phyloP scores from a whole-genome alignment of 2,797 vertebrate genomes.

The Channa striata region DNA sequence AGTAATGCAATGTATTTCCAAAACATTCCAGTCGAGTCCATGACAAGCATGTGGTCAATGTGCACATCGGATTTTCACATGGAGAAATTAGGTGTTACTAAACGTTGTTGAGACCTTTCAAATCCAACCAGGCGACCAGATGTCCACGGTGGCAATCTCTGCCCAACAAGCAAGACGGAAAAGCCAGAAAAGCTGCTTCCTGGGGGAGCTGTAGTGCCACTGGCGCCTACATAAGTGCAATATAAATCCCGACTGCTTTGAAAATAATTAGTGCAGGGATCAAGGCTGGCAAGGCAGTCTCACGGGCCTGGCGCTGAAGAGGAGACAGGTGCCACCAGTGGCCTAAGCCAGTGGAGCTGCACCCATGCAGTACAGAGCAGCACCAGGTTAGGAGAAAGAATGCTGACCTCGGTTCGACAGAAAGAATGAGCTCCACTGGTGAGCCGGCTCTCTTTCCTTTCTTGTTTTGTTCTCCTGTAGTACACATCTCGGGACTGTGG shows the following conservation, averaged over 20 bases:
- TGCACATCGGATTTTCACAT: slow-evolving; percentile 1
- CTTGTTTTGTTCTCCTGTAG: slow-evolving; percentile 21
- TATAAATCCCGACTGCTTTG: slow-evolving; percentile 84
- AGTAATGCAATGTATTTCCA: not conserved
- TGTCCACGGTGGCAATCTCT: slow-evolving; percentile 65
- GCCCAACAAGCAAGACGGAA: slow-evolving; percentile 58
- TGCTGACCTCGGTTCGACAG: slow-evolving; percentile 64
- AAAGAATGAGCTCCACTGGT: slow-evolving; percentile 58
- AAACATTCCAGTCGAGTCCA: no score
- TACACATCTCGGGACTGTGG: slow-evolving; percentile 43
- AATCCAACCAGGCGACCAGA: slow-evolving; percentile 53
- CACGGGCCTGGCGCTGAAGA: slow-evolving; percentile 80
- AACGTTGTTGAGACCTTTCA: slow-evolving; percentile 33
- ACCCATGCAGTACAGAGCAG: slow-evolving; percentile 62
- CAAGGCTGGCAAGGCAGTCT: slow-evolving; percentile 79
- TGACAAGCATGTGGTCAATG: not conserved
- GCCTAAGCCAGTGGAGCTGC: slow-evolving; percentile 78
- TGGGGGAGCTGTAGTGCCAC: slow-evolving; percentile 67
- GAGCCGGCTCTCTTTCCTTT: slow-evolving; percentile 50
- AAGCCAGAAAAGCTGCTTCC: slow-evolving; percentile 70
- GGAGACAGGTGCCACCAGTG: slow-evolving; percentile 85
- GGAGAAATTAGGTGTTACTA: slow-evolving; percentile 4
- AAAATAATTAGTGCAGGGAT: slow-evolving; percentile 86
- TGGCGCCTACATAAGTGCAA: slow-evolving; percentile 79
- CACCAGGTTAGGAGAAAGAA: slow-evolving; percentile 64